Base-by-base conservation (phyloP, 64 coral and sea anemone species). In the Porites australiensis region DNA sequence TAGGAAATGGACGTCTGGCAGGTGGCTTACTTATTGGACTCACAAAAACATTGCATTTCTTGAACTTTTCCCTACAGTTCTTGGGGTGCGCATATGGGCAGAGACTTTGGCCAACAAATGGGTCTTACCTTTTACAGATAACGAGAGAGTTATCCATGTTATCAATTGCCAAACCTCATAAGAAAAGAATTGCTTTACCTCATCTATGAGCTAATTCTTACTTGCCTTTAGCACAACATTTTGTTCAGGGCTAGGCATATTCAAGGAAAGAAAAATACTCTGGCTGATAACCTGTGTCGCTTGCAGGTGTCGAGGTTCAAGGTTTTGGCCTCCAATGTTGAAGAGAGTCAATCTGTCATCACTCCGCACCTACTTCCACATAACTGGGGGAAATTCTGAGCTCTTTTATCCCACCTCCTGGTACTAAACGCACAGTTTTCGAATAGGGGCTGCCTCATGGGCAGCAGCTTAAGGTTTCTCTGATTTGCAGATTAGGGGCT, bases 11-110 rank as follows among this genome's bases (percentile, higher is more conserved):
- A 74, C 64, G 19, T 92, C 62, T 75, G 90, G 90, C n/a, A n/a
- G 20, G 50, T 92, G 90, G 90, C 81, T 80, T 61, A 59, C 63
- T 5, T 10, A 45, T 23, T 87, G 91, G 91, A 20, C 23, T 23
- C 44, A 54, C 62, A 22, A 77, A 4, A 92, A 92, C 45, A 83
- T 92, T 85, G 79, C 77, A 11, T 15, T 92, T 74, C 84, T 92
- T 50, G 90, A 92, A 45, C 65, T 90, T n/a, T n/a, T n/a, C n/a
- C n/a, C n/a, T n/a, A n/a, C n/a, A n/a, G n/a, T n/a, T n/a, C n/a
- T n/a, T n/a, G n/a, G 60, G 79, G 58, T 81, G 59, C 5, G 59
- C 13, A 90, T 90, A 44, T 51, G 82, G 50, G 77, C 48, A 37
- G 62, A 53, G 58, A 16, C 52, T 23, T n/a, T 86, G 58, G 44